phyloP scores from a whole-genome alignment of 2,113 vertebrate genomes.

The Artemisiospiza belli region DNA sequence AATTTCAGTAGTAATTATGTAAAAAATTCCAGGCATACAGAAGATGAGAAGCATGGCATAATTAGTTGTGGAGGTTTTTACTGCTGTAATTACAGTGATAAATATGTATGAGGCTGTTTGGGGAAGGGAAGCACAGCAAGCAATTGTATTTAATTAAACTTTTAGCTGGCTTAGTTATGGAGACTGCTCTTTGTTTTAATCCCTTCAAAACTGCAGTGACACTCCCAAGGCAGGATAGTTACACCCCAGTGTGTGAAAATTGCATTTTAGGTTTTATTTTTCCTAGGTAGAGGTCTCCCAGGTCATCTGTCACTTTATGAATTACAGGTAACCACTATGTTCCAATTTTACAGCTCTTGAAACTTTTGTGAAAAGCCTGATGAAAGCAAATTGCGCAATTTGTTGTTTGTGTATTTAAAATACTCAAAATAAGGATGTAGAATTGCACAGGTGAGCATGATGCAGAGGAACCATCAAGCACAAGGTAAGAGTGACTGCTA shows the following conservation, averaged over 20 bases:
- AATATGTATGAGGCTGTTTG: slow-evolving; percentile 79
- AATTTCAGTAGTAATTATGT: slow-evolving; percentile 80
- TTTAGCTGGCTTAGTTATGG: slow-evolving; percentile 66
- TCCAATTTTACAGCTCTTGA: not conserved
- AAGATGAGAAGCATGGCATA: slow-evolving; percentile 71
- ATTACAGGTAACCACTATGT: not conserved
- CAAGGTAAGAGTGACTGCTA: not conserved
- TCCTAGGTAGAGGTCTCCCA: not conserved
- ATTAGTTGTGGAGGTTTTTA: slow-evolving; percentile 73
- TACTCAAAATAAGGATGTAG: not conserved
- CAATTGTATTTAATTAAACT: slow-evolving; percentile 80
- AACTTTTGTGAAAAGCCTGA: not conserved
- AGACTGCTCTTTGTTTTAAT: slow-evolving; percentile 63
- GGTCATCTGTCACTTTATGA: not conserved
- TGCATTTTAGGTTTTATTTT: not conserved
- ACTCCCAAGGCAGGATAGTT: slow-evolving; percentile 21
- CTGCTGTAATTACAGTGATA: slow-evolving; percentile 77
- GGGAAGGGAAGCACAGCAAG: slow-evolving; percentile 69
- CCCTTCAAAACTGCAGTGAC: slow-evolving; percentile 44
- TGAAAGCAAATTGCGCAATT: not conserved
- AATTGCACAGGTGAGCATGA: not conserved
- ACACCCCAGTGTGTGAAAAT: not conserved
- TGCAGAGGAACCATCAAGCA: not conserved
- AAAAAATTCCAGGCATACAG: slow-evolving; percentile 73
- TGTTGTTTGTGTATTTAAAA: not conserved